Conservation (phyloP, 2,113 vertebrate genomes). For the Poecilia latipinna region DNA sequence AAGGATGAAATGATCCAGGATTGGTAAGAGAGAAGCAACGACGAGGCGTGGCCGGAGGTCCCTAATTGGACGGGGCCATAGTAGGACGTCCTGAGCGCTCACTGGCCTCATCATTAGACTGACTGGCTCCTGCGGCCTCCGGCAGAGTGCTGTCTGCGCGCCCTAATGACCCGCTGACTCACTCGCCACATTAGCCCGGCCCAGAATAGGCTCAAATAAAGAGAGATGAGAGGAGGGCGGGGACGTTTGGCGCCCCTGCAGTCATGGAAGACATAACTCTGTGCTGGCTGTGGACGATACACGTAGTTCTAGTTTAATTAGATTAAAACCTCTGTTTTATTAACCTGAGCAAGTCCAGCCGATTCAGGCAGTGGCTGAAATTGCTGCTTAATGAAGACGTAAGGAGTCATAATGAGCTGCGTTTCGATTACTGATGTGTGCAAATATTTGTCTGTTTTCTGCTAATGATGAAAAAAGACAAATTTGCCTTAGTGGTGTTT, state of each 20-base stretch:
- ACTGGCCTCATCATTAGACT: constrained; percentile 69
- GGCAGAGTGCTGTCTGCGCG: constrained; percentile 70
- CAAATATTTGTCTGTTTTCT: too few relatives aligned
- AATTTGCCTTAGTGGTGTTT: too few relatives aligned
- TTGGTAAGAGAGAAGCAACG: not conserved
- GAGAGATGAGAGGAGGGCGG: constrained; percentile 52
- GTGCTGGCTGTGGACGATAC: not conserved
- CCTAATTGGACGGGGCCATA: constrained; percentile 55
- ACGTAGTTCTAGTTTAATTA: not conserved
- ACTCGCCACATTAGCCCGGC: constrained; percentile 69
- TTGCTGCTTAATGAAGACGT: not conserved
- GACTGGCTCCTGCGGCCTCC: constrained; percentile 73
- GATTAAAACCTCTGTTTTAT: not conserved
- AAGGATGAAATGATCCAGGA: not conserved
- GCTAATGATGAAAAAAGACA: too few relatives aligned
- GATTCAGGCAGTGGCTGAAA: not conserved
- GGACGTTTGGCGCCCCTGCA: constrained; percentile 40
- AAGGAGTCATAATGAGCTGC: not conserved
- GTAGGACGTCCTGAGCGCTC: constrained; percentile 55
- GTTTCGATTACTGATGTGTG: too few relatives aligned
- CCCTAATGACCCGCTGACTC: constrained; percentile 76
- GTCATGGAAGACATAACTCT: constrained; percentile 50
- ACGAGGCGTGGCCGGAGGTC: constrained; percentile 6
- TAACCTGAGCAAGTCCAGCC: not conserved
- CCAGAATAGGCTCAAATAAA: constrained; percentile 66